These are phyloP conservation scores for Varanus salvator DNA, from an alignment of 2,113 vertebrate species.

Conservation along the genomic window DNA sequence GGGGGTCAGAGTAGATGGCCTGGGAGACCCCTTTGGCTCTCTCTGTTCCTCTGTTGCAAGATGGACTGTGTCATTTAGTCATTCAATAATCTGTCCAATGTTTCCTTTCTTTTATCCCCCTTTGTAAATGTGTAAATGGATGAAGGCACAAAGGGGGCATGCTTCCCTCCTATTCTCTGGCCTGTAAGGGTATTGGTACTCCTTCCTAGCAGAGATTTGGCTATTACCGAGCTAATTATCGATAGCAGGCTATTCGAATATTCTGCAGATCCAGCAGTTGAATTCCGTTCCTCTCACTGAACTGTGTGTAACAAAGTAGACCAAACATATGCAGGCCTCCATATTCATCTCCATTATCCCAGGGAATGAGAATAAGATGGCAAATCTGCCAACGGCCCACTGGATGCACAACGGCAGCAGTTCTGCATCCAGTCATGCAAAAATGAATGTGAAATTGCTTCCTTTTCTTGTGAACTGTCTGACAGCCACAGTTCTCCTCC, in stretches of 20 bases:
- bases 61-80: too few relatives aligned
- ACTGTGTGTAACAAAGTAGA: not conserved
- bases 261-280: not conserved
- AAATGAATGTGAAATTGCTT: conserved; percentile 58
- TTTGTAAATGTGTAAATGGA: too few relatives aligned
- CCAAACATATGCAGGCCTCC: not conserved
- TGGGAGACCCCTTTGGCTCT: too few relatives aligned
- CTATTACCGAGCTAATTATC: not conserved
- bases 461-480: conserved; percentile 25
- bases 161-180: not conserved
- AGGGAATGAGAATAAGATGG: not conserved
- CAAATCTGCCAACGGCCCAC: not conserved
- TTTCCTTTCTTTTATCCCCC: too few relatives aligned
- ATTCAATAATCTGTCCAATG: too few relatives aligned
- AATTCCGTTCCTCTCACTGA: not conserved
- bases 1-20: too few relatives aligned
- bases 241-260: too few relatives aligned
- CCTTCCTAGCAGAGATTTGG: too few relatives aligned
- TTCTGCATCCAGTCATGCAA: conserved; percentile 25
- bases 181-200: too few relatives aligned
- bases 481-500: not conserved
- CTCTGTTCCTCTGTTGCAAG: too few relatives aligned
- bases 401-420: not conserved
- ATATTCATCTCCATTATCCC: not conserved
- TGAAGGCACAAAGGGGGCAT: not conserved